phyloP scores from a whole-genome alignment of 2,888 invertebrate species.

The Rotaria socialis region DNA sequence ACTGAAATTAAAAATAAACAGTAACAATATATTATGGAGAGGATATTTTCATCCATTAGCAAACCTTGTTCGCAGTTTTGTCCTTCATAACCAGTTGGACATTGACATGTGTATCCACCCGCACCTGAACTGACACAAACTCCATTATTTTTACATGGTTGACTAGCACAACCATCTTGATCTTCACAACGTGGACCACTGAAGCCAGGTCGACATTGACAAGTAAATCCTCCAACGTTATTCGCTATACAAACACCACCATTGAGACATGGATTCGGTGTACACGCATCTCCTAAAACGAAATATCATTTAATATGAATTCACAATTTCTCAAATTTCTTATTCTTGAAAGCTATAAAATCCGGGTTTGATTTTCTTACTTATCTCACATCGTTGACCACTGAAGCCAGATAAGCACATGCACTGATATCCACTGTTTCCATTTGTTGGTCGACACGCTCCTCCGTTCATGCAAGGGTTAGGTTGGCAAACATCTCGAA shows the following conservation, averaged over 20 bases:
- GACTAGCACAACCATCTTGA: conserved; percentile 38
- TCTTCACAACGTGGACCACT: conserved; percentile 37
- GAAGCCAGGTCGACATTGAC: conserved; percentile 48
- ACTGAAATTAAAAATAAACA: background rate
- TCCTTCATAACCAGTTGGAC: conserved; percentile 40
- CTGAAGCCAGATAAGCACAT: conserved; percentile 46
- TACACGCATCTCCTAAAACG: conserved; percentile 47
- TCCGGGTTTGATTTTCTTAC: background rate
- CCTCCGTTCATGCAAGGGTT: conserved; percentile 47
- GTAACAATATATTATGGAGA: too few species aligned
- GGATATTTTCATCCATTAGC: too few species aligned
- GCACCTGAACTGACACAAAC: background rate
- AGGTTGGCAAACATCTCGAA: conserved; percentile 45
- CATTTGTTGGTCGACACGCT: background rate
- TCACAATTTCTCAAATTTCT: background rate
- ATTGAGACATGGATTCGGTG: conserved; percentile 48
- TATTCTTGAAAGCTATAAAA: background rate
- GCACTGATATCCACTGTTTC: conserved; percentile 28
- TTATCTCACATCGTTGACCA: conserved; percentile 48
- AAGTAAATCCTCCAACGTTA: conserved; percentile 47
- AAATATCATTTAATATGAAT: background rate
- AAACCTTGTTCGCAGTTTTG: conserved; percentile 20
- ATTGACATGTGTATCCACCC: conserved; percentile 28
- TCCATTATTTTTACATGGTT: conserved; percentile 45
- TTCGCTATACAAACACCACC: conserved; percentile 47